phyloP scores from a whole-genome alignment of 2,888 invertebrate species.

The Athalia rosae region DNA sequence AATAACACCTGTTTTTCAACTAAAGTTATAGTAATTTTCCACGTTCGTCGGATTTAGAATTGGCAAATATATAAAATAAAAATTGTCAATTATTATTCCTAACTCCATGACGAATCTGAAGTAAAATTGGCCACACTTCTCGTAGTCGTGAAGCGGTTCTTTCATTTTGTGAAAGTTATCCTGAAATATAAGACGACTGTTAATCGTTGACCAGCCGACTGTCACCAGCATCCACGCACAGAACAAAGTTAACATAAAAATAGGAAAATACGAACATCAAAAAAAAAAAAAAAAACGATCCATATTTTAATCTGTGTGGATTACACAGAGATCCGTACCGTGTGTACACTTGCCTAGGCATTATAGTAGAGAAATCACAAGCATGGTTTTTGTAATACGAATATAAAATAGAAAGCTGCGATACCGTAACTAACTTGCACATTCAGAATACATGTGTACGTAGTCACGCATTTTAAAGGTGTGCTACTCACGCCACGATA shows the following conservation, averaged over 20 bases:
- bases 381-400: constrained; percentile 21
- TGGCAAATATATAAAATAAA: not conserved
- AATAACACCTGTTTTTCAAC: not conserved
- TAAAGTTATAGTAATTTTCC: not conserved
- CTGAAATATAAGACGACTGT: not conserved
- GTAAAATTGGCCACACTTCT: constrained; percentile 10
- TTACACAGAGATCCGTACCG: not conserved
- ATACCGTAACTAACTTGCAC: constrained; percentile 16
- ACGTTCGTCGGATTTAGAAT: not conserved
- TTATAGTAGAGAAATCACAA: constrained; percentile 15
- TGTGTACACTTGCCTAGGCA: no score
- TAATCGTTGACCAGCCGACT: not conserved
- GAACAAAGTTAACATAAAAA: not conserved
- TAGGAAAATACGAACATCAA: not conserved
- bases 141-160: not conserved
- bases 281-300: not conserved
- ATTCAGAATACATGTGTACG: not conserved
- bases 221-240: not conserved
- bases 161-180: constrained; percentile 33
- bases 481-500: constrained; percentile 1
- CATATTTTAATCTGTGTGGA: not conserved
- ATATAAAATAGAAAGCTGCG: constrained; percentile 40
- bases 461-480: not conserved
- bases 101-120: not conserved
- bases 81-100: not conserved